Evolutionary conservation across 2,888 invertebrate species (phyloP).

Genomic region (Cephus sareptanus): DNA sequence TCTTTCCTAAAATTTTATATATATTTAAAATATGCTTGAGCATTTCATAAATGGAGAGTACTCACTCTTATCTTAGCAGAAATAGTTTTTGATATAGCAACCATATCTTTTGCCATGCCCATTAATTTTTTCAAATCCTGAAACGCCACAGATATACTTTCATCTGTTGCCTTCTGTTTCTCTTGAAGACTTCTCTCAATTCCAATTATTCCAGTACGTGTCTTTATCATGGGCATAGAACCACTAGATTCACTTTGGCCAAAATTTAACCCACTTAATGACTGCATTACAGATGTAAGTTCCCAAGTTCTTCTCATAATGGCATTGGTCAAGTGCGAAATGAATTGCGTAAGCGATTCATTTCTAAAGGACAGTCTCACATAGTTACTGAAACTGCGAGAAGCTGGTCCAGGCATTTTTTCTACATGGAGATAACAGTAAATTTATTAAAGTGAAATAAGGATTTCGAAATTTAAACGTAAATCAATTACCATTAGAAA

Average conservation of each 20-base stretch:
- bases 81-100: slow-evolving; percentile 88
- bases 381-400: slow-evolving; percentile 77
- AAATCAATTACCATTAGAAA: slow-evolving; percentile 68
- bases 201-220: slow-evolving; percentile 91
- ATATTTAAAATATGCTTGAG: slow-evolving; percentile 10
- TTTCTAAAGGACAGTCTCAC: slow-evolving; percentile 90
- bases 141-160: slow-evolving; percentile 93
- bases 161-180: slow-evolving; percentile 90
- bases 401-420: slow-evolving; percentile 80
- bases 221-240: slow-evolving; percentile 70
- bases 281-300: slow-evolving; percentile 50
- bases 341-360: slow-evolving; percentile 77
- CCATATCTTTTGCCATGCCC: slow-evolving; percentile 98
- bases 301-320: slow-evolving; percentile 77
- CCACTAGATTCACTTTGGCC: slow-evolving; percentile 19
- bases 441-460: slow-evolving; percentile 6
- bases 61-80: slow-evolving; percentile 87
- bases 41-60: slow-evolving; percentile 30
- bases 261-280: slow-evolving; percentile 11
- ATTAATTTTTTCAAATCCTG: slow-evolving; percentile 95
- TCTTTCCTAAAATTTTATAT: slow-evolving; percentile 73
- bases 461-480: background rate
- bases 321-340: slow-evolving; percentile 73
- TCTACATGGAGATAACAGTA: slow-evolving; percentile 59
- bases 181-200: slow-evolving; percentile 94